Conservation (phyloP, 2,888 invertebrate genomes). For the Tetrapedia diversipes region DNA sequence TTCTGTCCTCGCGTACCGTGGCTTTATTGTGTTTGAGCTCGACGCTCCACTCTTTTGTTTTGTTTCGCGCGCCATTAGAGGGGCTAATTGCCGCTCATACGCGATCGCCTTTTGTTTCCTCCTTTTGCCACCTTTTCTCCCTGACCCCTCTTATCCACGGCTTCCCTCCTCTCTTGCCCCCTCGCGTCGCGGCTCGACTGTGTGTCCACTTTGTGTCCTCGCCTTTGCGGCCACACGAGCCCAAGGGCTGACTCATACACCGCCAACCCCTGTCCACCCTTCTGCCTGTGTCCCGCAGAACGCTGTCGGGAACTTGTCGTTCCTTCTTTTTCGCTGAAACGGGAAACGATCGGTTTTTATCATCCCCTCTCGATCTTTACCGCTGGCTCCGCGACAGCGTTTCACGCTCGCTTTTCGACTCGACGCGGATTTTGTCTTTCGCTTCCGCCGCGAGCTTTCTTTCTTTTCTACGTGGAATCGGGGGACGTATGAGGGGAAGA, state of each 20-base stretch:
- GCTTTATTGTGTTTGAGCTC: slow-evolving; percentile 79
- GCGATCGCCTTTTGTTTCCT: slow-evolving; percentile 81
- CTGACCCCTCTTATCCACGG: slow-evolving; percentile 25
- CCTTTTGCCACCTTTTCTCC: slow-evolving; percentile 72
- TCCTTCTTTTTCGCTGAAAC: slow-evolving; percentile 60
- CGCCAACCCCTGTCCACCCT: slow-evolving; percentile 21
- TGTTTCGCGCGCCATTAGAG: slow-evolving; percentile 81
- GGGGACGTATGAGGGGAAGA: slow-evolving; percentile 20
- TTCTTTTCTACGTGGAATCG: background rate
- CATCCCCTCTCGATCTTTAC: slow-evolving; percentile 44
- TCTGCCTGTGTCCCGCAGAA: slow-evolving; percentile 34
- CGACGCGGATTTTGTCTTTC: background rate
- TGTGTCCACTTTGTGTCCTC: slow-evolving; percentile 36
- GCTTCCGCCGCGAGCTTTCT: background rate
- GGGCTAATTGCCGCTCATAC: slow-evolving; percentile 81
- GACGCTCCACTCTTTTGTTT: slow-evolving; percentile 78
- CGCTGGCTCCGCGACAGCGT: slow-evolving; percentile 17
- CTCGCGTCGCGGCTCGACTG: no score
- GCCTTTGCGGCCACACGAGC: slow-evolving; percentile 42
- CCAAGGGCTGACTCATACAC: slow-evolving; percentile 58
- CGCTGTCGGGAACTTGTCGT: slow-evolving; percentile 57
- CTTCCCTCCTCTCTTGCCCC: slow-evolving; percentile 4
- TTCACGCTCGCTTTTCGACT: slow-evolving; percentile 17
- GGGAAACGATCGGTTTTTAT: slow-evolving; percentile 70
- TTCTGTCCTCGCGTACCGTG: slow-evolving; percentile 57